Conservation (phyloP, 2,113 vertebrate species). For the Synchiropus splendidus region DNA sequence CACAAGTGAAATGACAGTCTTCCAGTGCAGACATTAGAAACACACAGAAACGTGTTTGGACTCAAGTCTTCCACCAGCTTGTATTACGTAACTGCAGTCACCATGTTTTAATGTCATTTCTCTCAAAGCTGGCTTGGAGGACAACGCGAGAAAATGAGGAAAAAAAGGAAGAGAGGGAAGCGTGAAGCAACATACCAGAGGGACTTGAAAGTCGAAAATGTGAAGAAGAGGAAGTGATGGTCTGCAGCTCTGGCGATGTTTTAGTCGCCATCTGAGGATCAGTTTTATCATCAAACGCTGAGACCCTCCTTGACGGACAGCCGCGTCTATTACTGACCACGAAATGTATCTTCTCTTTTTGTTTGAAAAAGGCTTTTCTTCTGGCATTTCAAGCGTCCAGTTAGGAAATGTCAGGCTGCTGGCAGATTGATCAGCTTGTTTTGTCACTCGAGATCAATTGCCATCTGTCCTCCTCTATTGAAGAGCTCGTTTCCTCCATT, state of each 20-base stretch:
- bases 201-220: not conserved
- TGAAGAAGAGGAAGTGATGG: no score
- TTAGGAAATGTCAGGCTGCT: slow-evolving; percentile 4
- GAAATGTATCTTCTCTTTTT: no score
- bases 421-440: slow-evolving; percentile 30
- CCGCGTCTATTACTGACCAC: slow-evolving; percentile 2
- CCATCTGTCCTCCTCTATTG: slow-evolving; percentile 16
- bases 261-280: no score
- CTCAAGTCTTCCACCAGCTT: slow-evolving; percentile 20
- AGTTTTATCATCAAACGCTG: no score
- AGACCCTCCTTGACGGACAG: slow-evolving; percentile 22
- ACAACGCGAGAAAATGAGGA: slow-evolving; percentile 6
- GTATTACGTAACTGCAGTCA: slow-evolving; percentile 44
- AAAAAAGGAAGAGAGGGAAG: slow-evolving; percentile 1
- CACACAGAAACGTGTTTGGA: slow-evolving; percentile 15
- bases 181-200: slow-evolving; percentile 10
- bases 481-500: slow-evolving; percentile 39
- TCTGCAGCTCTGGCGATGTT: no score
- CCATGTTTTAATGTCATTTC: slow-evolving; percentile 41
- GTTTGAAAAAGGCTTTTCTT: slow-evolving; percentile 17
- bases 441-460: slow-evolving; percentile 38
- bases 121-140: slow-evolving; percentile 21
- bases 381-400: slow-evolving; percentile 5
- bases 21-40: not conserved
- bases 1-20: not conserved